Evolutionary conservation across 2,888 invertebrate species (phyloP).

Genomic region (Xestia xanthographa): DNA sequence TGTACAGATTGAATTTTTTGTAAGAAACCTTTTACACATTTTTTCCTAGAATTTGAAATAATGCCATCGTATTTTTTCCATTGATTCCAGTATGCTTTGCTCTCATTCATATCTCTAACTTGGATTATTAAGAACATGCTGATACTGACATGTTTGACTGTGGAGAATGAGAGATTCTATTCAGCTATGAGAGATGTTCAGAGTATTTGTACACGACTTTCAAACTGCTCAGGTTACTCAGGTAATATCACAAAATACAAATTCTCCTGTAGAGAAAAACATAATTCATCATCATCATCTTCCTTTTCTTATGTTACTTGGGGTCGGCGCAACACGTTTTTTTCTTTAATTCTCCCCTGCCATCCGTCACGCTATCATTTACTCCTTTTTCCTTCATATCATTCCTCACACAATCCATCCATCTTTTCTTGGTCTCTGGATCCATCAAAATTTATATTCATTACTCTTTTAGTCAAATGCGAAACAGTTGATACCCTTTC

Average conservation of each 20-base stretch:
- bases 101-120: constrained; percentile 1
- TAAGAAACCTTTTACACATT: not conserved
- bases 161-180: constrained; percentile 26
- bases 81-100: constrained; percentile 18
- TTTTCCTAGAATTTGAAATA: not conserved
- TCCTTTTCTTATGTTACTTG: too few species aligned
- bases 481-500: too few species aligned
- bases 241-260: not conserved
- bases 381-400: too few species aligned
- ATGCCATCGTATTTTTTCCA: not conserved
- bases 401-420: not conserved
- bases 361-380: too few species aligned
- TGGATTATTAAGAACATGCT: constrained; percentile 29
- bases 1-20: not conserved
- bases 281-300: too few species aligned
- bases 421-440: too few species aligned
- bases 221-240: not conserved
- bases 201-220: not conserved
- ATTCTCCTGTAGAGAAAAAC: not conserved
- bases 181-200: constrained; percentile 18
- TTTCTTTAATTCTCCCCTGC: too few species aligned
- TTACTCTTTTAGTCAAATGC: too few species aligned
- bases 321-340: too few species aligned
- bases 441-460: too few species aligned
- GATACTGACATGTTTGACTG: not conserved